A percentile compares a stretch with the other conserved stretches of the same genome.
Evolutionary conservation across 2,797 vertebrate species (phyloP).

Genomic region (Fistularia tabacaria): DNA sequence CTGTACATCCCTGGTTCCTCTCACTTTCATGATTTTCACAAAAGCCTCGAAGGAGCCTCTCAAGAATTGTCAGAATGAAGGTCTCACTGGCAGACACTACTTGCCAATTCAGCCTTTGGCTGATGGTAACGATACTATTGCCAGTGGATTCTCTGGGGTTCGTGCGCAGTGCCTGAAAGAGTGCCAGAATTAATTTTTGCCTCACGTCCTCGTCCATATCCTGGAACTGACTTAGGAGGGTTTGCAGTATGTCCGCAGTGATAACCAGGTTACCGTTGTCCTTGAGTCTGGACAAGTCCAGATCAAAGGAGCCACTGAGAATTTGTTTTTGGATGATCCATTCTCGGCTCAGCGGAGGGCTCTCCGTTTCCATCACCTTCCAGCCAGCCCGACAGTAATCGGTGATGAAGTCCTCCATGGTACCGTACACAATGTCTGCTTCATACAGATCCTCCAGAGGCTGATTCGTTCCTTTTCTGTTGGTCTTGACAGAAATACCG

Average conservation of each 20-base stretch:
- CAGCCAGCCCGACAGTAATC: background rate
- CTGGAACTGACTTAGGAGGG: background rate
- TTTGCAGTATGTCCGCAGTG: constrained; percentile 10
- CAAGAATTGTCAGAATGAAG: constrained; percentile 16
- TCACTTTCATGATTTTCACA: background rate
- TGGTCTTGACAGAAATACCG: constrained; percentile 9
- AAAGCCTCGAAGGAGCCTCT: constrained; percentile 10
- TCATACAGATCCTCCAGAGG: constrained; percentile 6
- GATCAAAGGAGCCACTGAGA: background rate
- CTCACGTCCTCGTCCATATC: background rate
- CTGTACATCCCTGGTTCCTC: background rate
- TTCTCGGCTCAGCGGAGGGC: accelerated
- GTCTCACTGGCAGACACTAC: background rate
- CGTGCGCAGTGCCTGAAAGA: constrained; percentile 9
- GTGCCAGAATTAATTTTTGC: background rate
- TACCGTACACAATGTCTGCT: constrained; percentile 25
- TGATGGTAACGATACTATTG: background rate
- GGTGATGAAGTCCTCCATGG: constrained; percentile 12
- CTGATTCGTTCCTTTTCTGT: background rate
- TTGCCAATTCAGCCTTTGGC: background rate
- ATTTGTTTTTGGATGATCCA: constrained; percentile 9
- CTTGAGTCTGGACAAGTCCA: constrained; percentile 6
- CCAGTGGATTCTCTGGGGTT: background rate
- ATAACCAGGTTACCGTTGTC: background rate
- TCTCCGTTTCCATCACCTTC: constrained; percentile 3